Percentiles rank a stretch among this genome's conserved stretches.
Evolutionary conservation across 1,140 invertebrate species (phyloP).

Genomic region (Trichoplusia ni): DNA sequence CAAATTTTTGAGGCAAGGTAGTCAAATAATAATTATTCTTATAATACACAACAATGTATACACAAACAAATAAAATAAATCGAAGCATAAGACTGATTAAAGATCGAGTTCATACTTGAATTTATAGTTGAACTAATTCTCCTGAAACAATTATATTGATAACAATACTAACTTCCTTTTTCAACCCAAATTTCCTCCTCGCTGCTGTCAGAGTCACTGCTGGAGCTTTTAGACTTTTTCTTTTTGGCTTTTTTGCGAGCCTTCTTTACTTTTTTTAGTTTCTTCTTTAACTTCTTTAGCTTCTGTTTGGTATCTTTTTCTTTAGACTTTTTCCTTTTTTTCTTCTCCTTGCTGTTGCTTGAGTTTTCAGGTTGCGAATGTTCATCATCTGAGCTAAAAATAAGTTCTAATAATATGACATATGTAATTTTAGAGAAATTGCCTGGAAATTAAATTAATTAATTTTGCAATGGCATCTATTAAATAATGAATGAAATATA

Average conservation of each 20-base stretch:
- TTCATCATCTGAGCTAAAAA: constrained; percentile 67
- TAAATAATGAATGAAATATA: too few species aligned
- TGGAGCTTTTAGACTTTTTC: constrained; percentile 71
- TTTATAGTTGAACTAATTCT: too few species aligned
- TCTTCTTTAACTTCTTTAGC: constrained; percentile 82
- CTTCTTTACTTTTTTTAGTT: constrained; percentile 83
- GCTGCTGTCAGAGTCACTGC: constrained; percentile 62
- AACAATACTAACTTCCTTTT: constrained; percentile 82
- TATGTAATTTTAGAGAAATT: too few species aligned
- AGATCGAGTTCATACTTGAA: too few species aligned
- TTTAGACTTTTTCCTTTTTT: constrained; percentile 79
- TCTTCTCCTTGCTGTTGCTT: constrained; percentile 70
- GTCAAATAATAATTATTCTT: too few species aligned
- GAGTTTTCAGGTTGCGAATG: constrained; percentile 43
- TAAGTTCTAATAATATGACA: too few species aligned
- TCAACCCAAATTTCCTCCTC: constrained; percentile 87
- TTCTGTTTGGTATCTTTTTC: constrained; percentile 78
- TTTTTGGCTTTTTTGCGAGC: constrained; percentile 82
- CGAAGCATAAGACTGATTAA: too few species aligned
- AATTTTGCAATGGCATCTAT: too few species aligned
- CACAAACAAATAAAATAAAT: too few species aligned
- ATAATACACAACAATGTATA: too few species aligned
- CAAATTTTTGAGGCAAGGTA: too few species aligned
- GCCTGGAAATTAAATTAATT: too few species aligned
- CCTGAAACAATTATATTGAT: not conserved